Conservation (phyloP, 2,113 vertebrate genomes). For the Megalops atlanticus region DNA sequence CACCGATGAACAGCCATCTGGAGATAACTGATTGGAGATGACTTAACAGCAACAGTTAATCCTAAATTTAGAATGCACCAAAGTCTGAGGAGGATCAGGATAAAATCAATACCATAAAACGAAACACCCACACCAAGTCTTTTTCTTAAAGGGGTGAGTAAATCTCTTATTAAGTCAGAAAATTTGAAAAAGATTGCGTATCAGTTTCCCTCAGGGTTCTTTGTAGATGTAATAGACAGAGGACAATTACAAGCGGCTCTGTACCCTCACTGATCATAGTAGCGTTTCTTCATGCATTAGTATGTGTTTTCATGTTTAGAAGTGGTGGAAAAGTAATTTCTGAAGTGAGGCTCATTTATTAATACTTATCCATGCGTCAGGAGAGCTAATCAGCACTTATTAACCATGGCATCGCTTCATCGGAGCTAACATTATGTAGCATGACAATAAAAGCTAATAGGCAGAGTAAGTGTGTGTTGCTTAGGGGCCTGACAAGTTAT, state of each 20-base stretch:
- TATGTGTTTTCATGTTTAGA: no score
- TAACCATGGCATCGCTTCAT: no score
- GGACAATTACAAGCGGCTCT: no score
- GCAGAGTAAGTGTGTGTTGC: neutral
- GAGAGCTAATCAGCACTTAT: neutral
- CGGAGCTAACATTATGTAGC: neutral
- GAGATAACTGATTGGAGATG: neutral
- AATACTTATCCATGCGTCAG: neutral
- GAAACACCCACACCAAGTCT: neutral
- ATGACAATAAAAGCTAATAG: neutral
- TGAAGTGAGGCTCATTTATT: no score
- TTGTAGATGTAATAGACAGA: no score
- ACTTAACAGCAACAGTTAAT: neutral
- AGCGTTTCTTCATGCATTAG: neutral
- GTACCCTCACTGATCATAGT: no score
- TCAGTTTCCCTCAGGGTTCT: no score
- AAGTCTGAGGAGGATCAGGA: neutral
- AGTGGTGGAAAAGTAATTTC: no score
- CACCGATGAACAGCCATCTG: neutral
- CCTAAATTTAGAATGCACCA: neutral
- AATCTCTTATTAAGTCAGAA: neutral
- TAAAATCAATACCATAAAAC: neutral
- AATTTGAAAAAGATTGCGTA: no score
- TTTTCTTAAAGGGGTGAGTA: conserved; percentile 5
- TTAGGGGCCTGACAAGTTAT: conserved; percentile 31